These are phyloP conservation scores for Saccostrea echinata DNA, from an alignment of 1,140 invertebrate genomes.

Conservation along the genomic window DNA sequence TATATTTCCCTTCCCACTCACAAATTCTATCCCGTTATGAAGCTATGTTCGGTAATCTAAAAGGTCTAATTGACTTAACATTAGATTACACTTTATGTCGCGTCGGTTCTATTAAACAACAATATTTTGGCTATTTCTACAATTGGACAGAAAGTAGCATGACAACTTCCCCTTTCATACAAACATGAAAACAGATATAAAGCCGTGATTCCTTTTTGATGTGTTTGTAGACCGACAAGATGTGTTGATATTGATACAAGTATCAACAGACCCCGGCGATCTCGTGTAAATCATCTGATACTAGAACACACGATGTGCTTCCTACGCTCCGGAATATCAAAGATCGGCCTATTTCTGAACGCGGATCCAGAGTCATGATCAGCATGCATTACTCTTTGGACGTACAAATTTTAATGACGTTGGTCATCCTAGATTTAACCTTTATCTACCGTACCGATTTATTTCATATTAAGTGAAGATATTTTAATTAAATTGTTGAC, in stretches of 20 bases:
- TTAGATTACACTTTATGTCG: not conserved
- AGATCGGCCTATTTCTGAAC: not conserved
- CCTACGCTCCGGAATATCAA: not conserved
- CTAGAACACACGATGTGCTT: not conserved
- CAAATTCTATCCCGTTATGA: too few species aligned
- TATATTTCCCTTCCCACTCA: too few species aligned
- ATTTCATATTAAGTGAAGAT: too few species aligned
- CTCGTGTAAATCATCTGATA: constrained; percentile 17
- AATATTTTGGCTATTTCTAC: not conserved
- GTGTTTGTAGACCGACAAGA: not conserved
- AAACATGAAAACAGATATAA: not conserved
- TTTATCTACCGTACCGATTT: too few species aligned
- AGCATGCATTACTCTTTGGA: not conserved
- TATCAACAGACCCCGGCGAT: not conserved
- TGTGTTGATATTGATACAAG: constrained; percentile 20
- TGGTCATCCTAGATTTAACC: too few species aligned
- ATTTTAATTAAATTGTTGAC: too few species aligned
- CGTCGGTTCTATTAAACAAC: not conserved
- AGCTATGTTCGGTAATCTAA: too few species aligned
- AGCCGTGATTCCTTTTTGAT: constrained; percentile 14
- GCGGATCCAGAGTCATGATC: too few species aligned
- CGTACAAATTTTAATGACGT: not conserved
- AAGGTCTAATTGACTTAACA: too few species aligned
- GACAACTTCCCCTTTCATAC: not conserved
- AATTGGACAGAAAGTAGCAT: not conserved